Conservation (phyloP, 2,888 invertebrate species). For the Operophtera brumata region DNA sequence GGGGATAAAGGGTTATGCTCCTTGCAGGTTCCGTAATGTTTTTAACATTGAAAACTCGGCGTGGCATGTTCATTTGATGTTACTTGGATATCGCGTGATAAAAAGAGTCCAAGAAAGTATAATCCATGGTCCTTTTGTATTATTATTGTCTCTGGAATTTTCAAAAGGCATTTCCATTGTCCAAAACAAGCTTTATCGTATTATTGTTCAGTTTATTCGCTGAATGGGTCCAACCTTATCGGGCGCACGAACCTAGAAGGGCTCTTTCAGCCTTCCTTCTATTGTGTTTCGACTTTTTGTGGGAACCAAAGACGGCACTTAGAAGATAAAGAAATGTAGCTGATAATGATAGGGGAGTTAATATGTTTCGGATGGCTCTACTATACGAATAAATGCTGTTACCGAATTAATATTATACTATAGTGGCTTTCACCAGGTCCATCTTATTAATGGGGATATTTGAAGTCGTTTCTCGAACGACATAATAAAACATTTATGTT, state of each 20-base stretch:
- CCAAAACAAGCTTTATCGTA: slow-evolving; percentile 43
- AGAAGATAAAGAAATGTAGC: slow-evolving; percentile 25
- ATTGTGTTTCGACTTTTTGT: slow-evolving; percentile 40
- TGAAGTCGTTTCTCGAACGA: slow-evolving; percentile 2
- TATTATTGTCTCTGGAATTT: neutral
- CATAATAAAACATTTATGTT: slow-evolving; percentile 23
- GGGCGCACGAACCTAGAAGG: slow-evolving; percentile 43
- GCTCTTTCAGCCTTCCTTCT: slow-evolving; percentile 43
- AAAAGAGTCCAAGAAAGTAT: neutral
- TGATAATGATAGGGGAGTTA: slow-evolving; percentile 13
- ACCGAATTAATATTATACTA: too few relatives aligned
- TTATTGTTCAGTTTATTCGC: slow-evolving; percentile 51
- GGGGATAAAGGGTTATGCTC: slow-evolving; percentile 36
- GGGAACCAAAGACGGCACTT: slow-evolving; percentile 35
- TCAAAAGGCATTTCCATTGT: slow-evolving; percentile 38
- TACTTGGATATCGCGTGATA: neutral
- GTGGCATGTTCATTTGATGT: slow-evolving; percentile 13
- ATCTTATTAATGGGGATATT: too few relatives aligned
- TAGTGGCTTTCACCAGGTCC: too few relatives aligned
- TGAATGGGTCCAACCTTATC: slow-evolving; percentile 45
- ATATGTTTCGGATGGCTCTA: slow-evolving; percentile 6
- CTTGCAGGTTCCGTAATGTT: slow-evolving; percentile 36
- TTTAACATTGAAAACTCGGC: slow-evolving; percentile 34
- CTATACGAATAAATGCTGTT: too few relatives aligned
- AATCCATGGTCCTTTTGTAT: slow-evolving; percentile 6